These are phyloP conservation scores for Pammene fasciana DNA, from an alignment of 2,888 invertebrate species.

Conservation along the genomic window DNA sequence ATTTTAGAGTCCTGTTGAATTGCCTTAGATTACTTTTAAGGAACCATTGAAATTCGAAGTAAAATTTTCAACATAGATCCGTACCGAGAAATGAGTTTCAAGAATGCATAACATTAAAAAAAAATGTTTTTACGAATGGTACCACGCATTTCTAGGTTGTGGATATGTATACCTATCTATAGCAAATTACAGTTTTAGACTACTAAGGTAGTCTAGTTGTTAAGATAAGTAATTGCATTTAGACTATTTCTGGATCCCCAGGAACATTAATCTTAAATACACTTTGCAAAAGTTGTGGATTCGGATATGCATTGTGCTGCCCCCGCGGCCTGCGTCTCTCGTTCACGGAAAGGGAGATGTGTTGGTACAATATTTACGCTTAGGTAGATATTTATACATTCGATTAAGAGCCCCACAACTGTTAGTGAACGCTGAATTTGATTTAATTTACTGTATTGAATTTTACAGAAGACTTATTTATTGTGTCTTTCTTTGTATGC, in stretches of 20 bases:
- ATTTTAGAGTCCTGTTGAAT: too few species aligned
- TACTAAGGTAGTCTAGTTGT: too few species aligned
- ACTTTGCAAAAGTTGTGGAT: constrained; percentile 1
- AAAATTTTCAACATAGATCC: too few species aligned
- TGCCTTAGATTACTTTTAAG: too few species aligned
- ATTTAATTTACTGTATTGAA: constrained; percentile 10
- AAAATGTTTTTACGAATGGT: too few species aligned
- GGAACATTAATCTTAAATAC: background rate
- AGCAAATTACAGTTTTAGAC: too few species aligned
- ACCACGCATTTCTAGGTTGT: too few species aligned
- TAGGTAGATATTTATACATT: constrained; percentile 13
- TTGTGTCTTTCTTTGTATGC: background rate
- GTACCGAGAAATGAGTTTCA: too few species aligned
- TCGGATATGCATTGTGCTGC: constrained; percentile 6
- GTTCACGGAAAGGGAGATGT: background rate
- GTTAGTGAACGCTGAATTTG: constrained; percentile 10
- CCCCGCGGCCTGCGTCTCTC: background rate
- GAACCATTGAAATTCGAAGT: too few species aligned
- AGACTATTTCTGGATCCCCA: background rate
- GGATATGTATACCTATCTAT: too few species aligned
- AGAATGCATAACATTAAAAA: too few species aligned
- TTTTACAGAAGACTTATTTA: background rate
- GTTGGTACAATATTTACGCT: constrained; percentile 24
- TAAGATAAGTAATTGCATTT: background rate
- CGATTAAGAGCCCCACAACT: constrained; percentile 15